Evolutionary conservation across 2,888 invertebrate genomes (phyloP), one percentile per base, ranked within the genome.

Genomic region (Hipparchia sbordonii): DNA sequence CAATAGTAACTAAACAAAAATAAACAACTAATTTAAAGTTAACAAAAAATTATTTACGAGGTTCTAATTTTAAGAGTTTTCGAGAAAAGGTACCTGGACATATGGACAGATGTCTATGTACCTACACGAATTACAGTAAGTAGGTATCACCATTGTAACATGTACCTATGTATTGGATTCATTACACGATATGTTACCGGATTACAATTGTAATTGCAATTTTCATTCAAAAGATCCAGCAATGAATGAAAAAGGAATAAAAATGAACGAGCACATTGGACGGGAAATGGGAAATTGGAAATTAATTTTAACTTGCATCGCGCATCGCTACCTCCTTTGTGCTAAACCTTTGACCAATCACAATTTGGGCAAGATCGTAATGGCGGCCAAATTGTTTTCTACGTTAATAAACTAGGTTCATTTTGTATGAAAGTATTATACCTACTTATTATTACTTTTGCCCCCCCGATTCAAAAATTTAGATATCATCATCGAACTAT

Each of bases 201-300:
- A 69, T 66, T 65, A 52, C 51, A 52, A 69, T 68, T 61, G 51
- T 63, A 68, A 72, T 69, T 69, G 61, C 69, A 69, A 72, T 72
- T 66, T 72, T 60, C 69, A 69, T 65, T 39, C 54, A 70, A 73
- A 74, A 62, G 69, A 67, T 71, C 67, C 48, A 23, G 52, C 13
- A 33, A 67, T 75, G 69, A 63, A 69, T 68, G 59, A 68, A 68
- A 68, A 62, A 67, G 59, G 57, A 45, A 65, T 39, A 63, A 65
- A 71, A 73, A 59, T 52, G 67, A 75, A 74, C 56, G 60, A 70
- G 77, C 79, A 57, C 79, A 81, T 82, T 80, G 80, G 77, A 78
- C 77, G 77, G 82, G 81, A 85, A 87, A 88, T 89, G 77, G 82
- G 81, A 85, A 87, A 88, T 89, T 86, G 85, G 73, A 88, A 87